Percentiles rank a stretch among this genome's conserved stretches.
These are phyloP conservation scores for Rhinoderma darwinii DNA, from an alignment of 2,113 vertebrate genomes.

Conservation along the genomic window DNA sequence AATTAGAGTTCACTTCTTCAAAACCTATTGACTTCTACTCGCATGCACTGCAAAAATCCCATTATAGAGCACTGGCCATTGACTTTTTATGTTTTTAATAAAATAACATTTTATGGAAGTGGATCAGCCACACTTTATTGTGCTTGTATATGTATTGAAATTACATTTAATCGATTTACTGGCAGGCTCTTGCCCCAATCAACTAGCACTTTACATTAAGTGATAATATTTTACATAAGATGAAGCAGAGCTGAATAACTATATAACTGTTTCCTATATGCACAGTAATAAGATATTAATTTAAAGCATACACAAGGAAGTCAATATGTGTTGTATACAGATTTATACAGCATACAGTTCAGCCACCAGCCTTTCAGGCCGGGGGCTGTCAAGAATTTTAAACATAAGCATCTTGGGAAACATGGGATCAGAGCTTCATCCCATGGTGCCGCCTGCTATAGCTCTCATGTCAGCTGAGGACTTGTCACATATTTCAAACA, in stretches of 20 bases:
- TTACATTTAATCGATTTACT: not conserved
- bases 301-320: not conserved
- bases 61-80: slow-evolving; percentile 3
- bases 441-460: no score
- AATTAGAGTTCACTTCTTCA: no score
- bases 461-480: no score
- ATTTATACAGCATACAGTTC: not conserved
- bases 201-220: slow-evolving; percentile 17
- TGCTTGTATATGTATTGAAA: slow-evolving; percentile 7
- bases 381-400: no score
- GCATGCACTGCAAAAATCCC: not conserved
- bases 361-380: no score
- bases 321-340: not conserved
- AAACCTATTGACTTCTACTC: not conserved
- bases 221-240: not conserved
- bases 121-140: not conserved
- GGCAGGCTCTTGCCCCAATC: not conserved
- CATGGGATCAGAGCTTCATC: no score
- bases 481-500: no score
- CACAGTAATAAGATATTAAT: not conserved
- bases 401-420: no score
- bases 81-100: slow-evolving; percentile 19
- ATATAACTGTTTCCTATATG: not conserved
- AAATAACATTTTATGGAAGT: not conserved
- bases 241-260: not conserved